phyloP scores from a whole-genome alignment of 2,113 vertebrate genomes.

The Isurus oxyrinchus region DNA sequence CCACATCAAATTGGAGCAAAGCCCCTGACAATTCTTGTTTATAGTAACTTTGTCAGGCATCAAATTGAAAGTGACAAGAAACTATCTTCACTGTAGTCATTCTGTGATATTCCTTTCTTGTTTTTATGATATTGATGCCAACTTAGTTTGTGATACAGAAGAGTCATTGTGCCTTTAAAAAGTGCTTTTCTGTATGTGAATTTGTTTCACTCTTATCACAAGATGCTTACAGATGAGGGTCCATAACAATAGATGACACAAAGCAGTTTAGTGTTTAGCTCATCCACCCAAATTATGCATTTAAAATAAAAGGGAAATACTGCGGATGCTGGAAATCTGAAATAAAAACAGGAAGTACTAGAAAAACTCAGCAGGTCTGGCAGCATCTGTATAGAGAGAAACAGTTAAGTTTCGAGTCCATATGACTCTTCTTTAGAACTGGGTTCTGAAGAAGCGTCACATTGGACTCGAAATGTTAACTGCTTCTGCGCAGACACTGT shows the following conservation, averaged over 20 bases:
- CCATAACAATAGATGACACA: not conserved
- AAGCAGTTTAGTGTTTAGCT: not conserved
- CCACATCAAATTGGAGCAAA: not conserved
- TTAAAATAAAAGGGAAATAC: too few relatives aligned
- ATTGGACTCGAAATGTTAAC: too few relatives aligned
- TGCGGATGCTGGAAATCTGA: too few relatives aligned
- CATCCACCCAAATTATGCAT: not conserved
- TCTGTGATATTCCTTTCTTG: not conserved
- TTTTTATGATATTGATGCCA: not conserved
- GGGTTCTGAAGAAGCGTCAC: too few relatives aligned
- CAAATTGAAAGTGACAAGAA: constrained; percentile 27
- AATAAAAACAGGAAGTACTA: too few relatives aligned
- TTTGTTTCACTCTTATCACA: not conserved
- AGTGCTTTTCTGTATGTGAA: not conserved
- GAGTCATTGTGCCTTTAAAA: not conserved
- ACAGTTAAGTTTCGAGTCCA: too few relatives aligned
- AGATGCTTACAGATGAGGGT: not conserved
- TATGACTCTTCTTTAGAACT: too few relatives aligned
- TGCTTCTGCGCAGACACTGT: too few relatives aligned
- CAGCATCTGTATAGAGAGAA: too few relatives aligned
- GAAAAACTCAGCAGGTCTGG: too few relatives aligned
- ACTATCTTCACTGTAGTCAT: not conserved
- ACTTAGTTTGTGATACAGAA: not conserved
- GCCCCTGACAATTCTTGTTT: not conserved
- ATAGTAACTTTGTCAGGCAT: not conserved